Base-by-base conservation (phyloP, 2,888 invertebrate species). In the Archaeoteleia sp. region DNA sequence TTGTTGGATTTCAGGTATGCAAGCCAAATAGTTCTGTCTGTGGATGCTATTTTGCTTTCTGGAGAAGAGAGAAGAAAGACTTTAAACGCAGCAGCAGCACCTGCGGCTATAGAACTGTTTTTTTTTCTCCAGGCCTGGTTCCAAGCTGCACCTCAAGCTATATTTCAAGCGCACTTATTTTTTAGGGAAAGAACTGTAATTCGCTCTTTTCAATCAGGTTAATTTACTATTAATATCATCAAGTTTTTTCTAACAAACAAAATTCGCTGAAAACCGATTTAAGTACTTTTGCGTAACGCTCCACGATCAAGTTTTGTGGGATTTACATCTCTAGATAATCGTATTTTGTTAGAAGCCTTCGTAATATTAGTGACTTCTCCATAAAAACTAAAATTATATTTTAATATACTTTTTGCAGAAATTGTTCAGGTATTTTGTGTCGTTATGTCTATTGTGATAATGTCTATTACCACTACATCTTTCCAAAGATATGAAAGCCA, bases 401-500 rank as follows among this genome's bases (percentile, higher is more conserved):
- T 74, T 65, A 35, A 39, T n/a, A n/a, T n/a, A n/a, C n/a, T n/a
- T n/a, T 54, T 87, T 86, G 9, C 85, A 93, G 93, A 90, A 72
- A 87, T 88, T 55, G 87, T 91, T 53, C 92, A 93, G 84, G 87
- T 90, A 6, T 84, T 92, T 1, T 91, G 91, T 75, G 88, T 93
- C 58, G 78, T 91, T 1, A 88, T 91, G 70, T 91, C 93, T 1
- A 86, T 92, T 25, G 86, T 91, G 15, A 88, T 92, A 77, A 87
- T 93, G 86, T 90, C 93, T 0, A 88, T 90, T 53, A 90, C 91
- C 29, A 92, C 92, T 9, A 89, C 91, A 15, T 86, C 89, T 14
- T 94, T 91, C 78, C 91, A 93, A 83, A 88, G 93, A 78, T 93
- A 93, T 78, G 93, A 93, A 85, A 90, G 93, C 71, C 93, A 94